Base-by-base conservation (phyloP, 1,140 invertebrate genomes). In the Hycleus phaleratus region DNA sequence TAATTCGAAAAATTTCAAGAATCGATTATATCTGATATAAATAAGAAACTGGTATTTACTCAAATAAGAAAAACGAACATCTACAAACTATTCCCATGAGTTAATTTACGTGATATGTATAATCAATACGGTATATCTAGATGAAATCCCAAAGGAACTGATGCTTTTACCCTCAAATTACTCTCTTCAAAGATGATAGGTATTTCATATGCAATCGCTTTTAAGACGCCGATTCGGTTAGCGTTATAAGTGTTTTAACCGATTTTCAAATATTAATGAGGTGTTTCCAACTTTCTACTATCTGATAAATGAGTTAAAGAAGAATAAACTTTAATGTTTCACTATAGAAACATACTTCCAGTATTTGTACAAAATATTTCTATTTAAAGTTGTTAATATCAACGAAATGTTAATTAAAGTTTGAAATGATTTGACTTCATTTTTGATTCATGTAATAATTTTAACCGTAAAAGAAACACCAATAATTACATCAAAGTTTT, bases 81-180 rank as follows among this genome's bases (percentile, higher is more conserved):
- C 55, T 55, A 25, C 38, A n/a, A 54, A 55, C 49, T 54, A 59
- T 59, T 55, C 26, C 45, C 4, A 3, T 46, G 40, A 43, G 26
- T 61, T 58, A 61, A 60, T 61, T 63, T 61, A 60, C 58, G 58
- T 58, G 26, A 5, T 58, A 63, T 52, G 55, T 32, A 5, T 61
- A 61, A 63, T 63, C 62, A 59, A 63, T 63, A 45, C 45, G 62
- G 32, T 32, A 32, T 61, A 63, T 63, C 55, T 46, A 38, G 51
- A 38, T 59, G 49, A 54, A 55, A 25, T n/a, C 42, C 38, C 49
- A 24, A n/a, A 44, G 25, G 48, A 26, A 50, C 42, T 38, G 40
- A 38, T 46, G 52, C 51, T 55, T 59, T 49, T 56, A 46, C 45
- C 54, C 54, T 48, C 39, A 56, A 55, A 59, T 51, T 59, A 47